Conservation (phyloP, 2,888 invertebrate species). For the Opisthograptis luteolata region DNA sequence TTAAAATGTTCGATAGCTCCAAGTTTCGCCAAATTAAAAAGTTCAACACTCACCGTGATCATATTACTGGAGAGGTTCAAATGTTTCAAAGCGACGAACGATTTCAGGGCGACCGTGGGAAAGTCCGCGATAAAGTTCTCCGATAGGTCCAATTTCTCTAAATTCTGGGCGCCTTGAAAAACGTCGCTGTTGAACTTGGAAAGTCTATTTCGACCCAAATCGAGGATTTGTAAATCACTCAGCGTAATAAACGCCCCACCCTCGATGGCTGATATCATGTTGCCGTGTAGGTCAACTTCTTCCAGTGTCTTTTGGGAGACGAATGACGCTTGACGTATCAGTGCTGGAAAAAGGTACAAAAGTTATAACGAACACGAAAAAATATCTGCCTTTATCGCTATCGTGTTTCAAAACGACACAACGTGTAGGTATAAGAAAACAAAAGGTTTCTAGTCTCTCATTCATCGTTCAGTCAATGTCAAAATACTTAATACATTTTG, state of each 20-base stretch:
- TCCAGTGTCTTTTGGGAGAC: slow-evolving; percentile 88
- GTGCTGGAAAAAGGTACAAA: slow-evolving; percentile 81
- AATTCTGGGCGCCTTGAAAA: slow-evolving; percentile 89
- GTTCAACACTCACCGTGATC: slow-evolving; percentile 87
- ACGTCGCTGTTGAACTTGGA: slow-evolving; percentile 93
- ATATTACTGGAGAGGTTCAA: slow-evolving; percentile 94
- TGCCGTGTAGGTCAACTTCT: slow-evolving; percentile 91
- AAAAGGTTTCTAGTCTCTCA: too few species aligned
- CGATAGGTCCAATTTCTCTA: slow-evolving; percentile 92
- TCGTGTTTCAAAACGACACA: too few species aligned
- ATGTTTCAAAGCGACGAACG: slow-evolving; percentile 87
- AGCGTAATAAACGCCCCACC: slow-evolving; percentile 90
- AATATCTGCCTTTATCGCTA: too few species aligned
- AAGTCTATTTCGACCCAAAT: slow-evolving; percentile 91
- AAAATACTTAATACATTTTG: too few species aligned
- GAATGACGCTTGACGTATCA: slow-evolving; percentile 88
- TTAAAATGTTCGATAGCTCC: slow-evolving; percentile 34
- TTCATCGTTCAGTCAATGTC: too few species aligned
- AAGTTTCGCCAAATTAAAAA: slow-evolving; percentile 37
- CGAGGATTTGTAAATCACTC: slow-evolving; percentile 86
- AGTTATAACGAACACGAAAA: too few species aligned
- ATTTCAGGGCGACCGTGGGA: slow-evolving; percentile 90
- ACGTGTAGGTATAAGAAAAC: too few species aligned
- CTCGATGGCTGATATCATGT: slow-evolving; percentile 90
- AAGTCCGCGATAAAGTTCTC: slow-evolving; percentile 94